Conservation (phyloP, 2,113 vertebrate species). For the Carassius auratus region DNA sequence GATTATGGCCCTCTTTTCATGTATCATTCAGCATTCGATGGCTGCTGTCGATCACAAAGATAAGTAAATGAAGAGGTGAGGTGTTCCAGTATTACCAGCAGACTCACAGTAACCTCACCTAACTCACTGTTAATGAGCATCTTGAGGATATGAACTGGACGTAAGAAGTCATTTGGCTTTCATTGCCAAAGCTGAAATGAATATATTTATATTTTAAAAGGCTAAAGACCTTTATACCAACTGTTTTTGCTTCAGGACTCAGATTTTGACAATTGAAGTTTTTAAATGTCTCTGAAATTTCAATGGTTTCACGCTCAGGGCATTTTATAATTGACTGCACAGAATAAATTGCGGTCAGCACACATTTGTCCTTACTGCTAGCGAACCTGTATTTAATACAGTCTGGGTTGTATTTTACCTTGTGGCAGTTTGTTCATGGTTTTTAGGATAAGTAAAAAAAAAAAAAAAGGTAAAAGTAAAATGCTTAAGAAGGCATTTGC, state of each 20-base stretch:
- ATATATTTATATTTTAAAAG: neutral
- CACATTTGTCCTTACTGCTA: constrained; percentile 3
- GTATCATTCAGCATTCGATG: constrained; percentile 10
- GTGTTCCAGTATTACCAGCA: neutral
- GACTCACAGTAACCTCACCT: neutral
- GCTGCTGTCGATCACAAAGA: neutral
- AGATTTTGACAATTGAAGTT: neutral
- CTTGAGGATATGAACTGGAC: neutral
- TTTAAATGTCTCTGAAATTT: constrained; percentile 9
- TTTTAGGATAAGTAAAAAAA: neutral
- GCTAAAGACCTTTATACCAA: neutral
- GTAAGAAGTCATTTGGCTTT: neutral
- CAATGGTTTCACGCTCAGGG: neutral
- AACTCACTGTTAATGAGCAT: constrained; percentile 1
- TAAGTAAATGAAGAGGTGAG: constrained; percentile 16
- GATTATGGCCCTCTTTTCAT: constrained; percentile 46
- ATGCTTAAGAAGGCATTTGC: neutral
- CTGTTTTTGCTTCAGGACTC: neutral
- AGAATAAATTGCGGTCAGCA: neutral
- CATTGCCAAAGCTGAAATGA: neutral
- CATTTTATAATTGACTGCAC: neutral
- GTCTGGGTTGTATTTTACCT: neutral
- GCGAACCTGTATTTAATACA: neutral
- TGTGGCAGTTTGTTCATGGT: neutral
- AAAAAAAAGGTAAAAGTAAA: neutral